Evolutionary conservation across 2,797 vertebrate genomes (phyloP).

Genomic region (Rhinichthys osculus): DNA sequence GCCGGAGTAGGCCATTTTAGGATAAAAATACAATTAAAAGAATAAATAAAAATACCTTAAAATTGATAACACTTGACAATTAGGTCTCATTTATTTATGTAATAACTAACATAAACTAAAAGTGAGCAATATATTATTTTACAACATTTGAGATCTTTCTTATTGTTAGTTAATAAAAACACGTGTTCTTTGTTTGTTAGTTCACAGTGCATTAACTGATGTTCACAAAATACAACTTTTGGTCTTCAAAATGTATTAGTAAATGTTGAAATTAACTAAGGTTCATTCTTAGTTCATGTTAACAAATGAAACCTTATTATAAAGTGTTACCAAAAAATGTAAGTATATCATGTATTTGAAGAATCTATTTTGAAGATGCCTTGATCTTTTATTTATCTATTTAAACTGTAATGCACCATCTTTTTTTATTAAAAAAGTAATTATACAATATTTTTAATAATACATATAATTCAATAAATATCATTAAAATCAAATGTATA

Average conservation of each 20-base stretch:
- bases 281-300: too few relatives aligned
- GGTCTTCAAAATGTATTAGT: background rate
- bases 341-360: background rate
- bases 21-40: background rate
- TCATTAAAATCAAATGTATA: too few relatives aligned
- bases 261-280: background rate
- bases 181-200: background rate
- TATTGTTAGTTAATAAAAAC: too few relatives aligned
- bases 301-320: too few relatives aligned
- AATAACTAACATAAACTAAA: background rate
- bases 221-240: background rate
- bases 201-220: background rate
- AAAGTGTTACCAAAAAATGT: too few relatives aligned
- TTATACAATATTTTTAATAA: too few relatives aligned
- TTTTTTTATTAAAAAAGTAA: too few relatives aligned
- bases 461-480: too few relatives aligned
- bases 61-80: background rate
- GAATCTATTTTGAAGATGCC: background rate
- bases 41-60: background rate
- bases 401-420: too few relatives aligned
- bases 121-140: background rate
- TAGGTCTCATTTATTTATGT: background rate
- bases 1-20: background rate
- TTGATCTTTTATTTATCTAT: too few relatives aligned
- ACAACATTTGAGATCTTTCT: background rate